Evolutionary conservation across 2,888 invertebrate species (phyloP).

Genomic region (Nasonia oneida): DNA sequence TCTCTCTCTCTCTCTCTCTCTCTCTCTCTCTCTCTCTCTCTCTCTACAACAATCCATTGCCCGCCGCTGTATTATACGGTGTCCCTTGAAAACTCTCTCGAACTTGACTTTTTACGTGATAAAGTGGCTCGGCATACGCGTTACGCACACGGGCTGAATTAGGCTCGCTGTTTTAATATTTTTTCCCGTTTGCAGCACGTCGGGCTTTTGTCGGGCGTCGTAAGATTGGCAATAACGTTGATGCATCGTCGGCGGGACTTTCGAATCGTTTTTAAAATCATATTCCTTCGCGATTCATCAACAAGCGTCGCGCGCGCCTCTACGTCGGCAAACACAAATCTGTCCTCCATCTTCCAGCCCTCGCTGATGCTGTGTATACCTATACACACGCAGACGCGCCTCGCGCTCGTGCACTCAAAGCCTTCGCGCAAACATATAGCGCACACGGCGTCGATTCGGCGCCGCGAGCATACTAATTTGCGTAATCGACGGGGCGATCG

Average conservation of each 20-base stretch:
- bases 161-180: neutral
- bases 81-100: slow-evolving; percentile 7
- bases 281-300: neutral
- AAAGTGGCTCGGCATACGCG: neutral
- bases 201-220: neutral
- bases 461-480: slow-evolving; percentile 56
- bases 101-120: neutral
- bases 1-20: neutral
- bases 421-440: neutral
- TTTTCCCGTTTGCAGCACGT: neutral
- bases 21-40: neutral
- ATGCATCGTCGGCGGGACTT: neutral
- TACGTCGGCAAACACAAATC: slow-evolving; percentile 58
- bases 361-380: neutral
- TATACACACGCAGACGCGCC: neutral
- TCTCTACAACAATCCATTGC: neutral
- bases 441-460: slow-evolving; percentile 7
- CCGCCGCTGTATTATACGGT: neutral
- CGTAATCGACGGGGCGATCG: slow-evolving; percentile 61
- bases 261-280: too few relatives aligned
- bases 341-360: slow-evolving; percentile 42
- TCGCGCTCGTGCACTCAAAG: too few relatives aligned
- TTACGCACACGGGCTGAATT: too few relatives aligned
- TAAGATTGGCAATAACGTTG: neutral
- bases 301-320: slow-evolving; percentile 7